Evolutionary conservation across 2,888 invertebrate genomes (phyloP).

Genomic region (Chrysomela aeneicollis): DNA sequence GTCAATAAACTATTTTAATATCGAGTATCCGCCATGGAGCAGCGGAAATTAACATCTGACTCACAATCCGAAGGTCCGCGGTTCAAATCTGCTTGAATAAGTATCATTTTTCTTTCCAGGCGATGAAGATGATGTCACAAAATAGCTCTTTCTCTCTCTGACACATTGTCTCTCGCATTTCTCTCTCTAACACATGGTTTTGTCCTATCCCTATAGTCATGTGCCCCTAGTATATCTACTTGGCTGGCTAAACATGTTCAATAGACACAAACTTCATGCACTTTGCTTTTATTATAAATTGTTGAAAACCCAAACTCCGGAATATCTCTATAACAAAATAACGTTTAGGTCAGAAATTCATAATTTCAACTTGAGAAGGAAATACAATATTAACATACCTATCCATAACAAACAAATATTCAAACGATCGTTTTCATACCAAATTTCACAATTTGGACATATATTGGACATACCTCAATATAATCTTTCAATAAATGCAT

Average conservation of each 20-base stretch:
- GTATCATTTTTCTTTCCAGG: too few species aligned
- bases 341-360: neutral
- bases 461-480: neutral
- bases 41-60: too few species aligned
- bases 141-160: too few species aligned
- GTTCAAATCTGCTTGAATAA: too few species aligned
- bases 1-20: too few species aligned
- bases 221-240: too few species aligned
- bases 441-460: conserved; percentile 1
- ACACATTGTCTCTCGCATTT: too few species aligned
- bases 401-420: neutral
- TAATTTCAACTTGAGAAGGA: neutral
- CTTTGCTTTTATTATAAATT: neutral
- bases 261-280: neutral
- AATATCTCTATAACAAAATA: conserved; percentile 2
- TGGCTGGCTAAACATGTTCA: neutral
- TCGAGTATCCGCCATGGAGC: too few species aligned
- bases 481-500: neutral
- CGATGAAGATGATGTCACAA: too few species aligned
- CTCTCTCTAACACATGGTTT: too few species aligned
- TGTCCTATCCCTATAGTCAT: too few species aligned
- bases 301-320: neutral
- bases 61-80: too few species aligned
- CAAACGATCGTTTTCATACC: neutral
- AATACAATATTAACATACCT: neutral